A percentile compares a stretch with the other conserved stretches of the same genome.
Evolutionary conservation across 2,113 vertebrate species (phyloP).

Genomic region (Tamias sibiricus): DNA sequence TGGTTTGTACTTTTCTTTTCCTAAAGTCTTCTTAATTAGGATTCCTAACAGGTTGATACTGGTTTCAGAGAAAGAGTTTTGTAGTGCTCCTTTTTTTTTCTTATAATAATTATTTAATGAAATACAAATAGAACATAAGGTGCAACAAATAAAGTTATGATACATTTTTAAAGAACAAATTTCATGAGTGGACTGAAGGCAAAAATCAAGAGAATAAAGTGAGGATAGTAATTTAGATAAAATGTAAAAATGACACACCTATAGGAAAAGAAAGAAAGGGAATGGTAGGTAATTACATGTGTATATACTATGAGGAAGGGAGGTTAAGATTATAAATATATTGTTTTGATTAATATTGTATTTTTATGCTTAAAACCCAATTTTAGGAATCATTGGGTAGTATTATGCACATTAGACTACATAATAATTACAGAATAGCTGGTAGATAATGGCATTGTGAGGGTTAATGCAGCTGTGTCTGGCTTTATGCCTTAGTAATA

Average conservation of each 20-base stretch:
- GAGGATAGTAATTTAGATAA: neutral
- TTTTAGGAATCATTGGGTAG: neutral
- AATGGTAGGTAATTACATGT: neutral
- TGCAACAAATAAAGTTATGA: neutral
- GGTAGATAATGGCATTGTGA: neutral
- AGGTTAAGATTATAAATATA: neutral
- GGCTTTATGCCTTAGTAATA: neutral
- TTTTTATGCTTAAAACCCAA: neutral
- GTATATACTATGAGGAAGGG: neutral
- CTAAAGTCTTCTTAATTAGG: no score
- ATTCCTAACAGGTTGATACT: no score
- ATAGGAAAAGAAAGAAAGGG: neutral
- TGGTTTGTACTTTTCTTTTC: no score
- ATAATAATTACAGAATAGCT: neutral
- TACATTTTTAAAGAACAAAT: neutral
- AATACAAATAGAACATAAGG: conserved; percentile 10
- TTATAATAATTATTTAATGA: neutral
- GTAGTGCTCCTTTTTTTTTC: no score
- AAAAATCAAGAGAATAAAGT: neutral
- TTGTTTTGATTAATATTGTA: neutral
- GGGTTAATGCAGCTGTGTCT: neutral
- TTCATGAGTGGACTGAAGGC: neutral
- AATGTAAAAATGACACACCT: neutral
- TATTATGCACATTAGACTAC: neutral
- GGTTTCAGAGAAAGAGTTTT: no score